A percentile compares a stretch with the other conserved stretches of the same genome.
Conservation (phyloP, 2,113 vertebrate species). For the Corythornis madagascariensis region DNA sequence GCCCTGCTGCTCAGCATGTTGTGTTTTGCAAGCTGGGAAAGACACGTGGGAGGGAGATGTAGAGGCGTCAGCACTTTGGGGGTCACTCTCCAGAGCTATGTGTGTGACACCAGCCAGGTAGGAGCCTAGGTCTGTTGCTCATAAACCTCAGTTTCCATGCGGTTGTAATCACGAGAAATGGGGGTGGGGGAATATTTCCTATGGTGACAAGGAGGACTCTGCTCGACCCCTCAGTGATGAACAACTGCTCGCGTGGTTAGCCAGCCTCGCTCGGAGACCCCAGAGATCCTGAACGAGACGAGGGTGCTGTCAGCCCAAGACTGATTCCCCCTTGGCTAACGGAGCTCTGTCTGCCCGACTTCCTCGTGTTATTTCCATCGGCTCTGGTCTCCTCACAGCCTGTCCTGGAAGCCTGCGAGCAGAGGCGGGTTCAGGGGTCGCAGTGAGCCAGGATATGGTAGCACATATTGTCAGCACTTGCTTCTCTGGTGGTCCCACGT, state of each 20-base stretch:
- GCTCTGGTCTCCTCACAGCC: background rate
- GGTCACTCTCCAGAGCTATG: background rate
- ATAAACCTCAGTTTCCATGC: background rate
- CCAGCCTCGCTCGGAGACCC: fast-evolving
- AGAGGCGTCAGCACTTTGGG: background rate
- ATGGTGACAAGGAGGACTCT: background rate
- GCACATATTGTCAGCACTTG: slow-evolving; percentile 44
- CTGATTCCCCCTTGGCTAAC: background rate
- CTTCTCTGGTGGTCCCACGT: slow-evolving; percentile 56
- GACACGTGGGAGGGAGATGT: fast-evolving
- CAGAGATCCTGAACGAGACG: background rate
- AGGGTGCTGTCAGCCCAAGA: background rate
- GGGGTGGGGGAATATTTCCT: background rate
- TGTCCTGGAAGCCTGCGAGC: background rate
- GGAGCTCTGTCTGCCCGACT: background rate
- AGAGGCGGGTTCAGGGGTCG: background rate
- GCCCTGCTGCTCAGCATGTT: background rate
- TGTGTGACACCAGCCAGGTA: background rate
- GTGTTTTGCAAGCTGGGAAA: background rate
- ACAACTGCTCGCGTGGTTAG: background rate
- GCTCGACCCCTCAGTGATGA: background rate
- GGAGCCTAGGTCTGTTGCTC: background rate
- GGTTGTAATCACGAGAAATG: background rate
- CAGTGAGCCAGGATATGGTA: background rate
- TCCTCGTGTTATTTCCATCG: slow-evolving; percentile 54